These are phyloP conservation scores for Ciconia boyciana DNA, from an alignment of 2,113 vertebrate genomes.

Conservation along the genomic window DNA sequence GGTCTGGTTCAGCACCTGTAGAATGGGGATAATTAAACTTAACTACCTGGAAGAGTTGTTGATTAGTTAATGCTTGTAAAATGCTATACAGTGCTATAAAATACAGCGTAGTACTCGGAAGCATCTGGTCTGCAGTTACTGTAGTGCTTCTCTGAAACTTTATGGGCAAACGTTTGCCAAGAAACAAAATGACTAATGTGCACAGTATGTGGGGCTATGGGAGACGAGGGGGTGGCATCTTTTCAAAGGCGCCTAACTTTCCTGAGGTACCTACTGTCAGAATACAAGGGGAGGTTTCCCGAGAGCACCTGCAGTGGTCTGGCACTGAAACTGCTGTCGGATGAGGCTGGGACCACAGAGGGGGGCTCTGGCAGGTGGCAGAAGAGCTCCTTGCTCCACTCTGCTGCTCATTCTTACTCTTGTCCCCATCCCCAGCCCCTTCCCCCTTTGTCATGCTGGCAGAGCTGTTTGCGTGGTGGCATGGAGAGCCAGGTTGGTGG, in stretches of 20 bases:
- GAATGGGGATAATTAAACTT: conserved; percentile 44
- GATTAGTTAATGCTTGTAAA: conserved; percentile 57
- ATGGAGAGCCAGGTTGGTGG: background rate
- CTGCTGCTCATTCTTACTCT: background rate
- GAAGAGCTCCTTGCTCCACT: background rate
- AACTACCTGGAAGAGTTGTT: conserved; percentile 31
- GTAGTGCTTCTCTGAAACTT: background rate
- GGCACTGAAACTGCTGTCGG: background rate
- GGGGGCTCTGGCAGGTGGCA: background rate
- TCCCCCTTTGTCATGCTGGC: background rate
- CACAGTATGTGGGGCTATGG: background rate
- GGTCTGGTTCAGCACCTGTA: conserved; percentile 32
- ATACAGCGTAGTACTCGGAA: background rate
- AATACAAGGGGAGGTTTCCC: background rate
- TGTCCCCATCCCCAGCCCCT: background rate
- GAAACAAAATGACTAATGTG: background rate
- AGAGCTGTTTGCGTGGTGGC: background rate
- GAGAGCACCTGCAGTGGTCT: background rate
- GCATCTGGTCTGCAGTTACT: conserved; percentile 20
- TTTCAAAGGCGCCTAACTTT: background rate
- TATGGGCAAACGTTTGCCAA: background rate
- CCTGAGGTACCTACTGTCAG: background rate
- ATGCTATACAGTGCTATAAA: conserved; percentile 36
- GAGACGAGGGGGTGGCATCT: background rate
- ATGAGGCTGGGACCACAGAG: background rate